phyloP scores from a whole-genome alignment of 2,113 vertebrate species.

The Myrmecobius fasciatus region DNA sequence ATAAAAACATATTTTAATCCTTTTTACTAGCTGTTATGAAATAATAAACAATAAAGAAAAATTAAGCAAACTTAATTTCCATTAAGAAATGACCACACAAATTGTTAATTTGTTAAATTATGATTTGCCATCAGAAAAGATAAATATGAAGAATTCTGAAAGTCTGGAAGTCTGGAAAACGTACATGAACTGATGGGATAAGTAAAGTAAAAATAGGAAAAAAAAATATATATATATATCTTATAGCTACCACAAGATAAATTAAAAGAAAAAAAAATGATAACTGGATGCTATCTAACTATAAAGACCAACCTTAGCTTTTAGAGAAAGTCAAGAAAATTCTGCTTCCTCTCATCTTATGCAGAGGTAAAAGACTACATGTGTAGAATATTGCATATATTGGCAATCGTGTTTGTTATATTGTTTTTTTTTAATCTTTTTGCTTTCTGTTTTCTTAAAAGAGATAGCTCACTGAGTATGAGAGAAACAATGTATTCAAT shows the following conservation, averaged over 20 bases:
- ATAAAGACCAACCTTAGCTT: background rate
- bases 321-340: background rate
- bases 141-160: background rate
- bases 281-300: background rate
- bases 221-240: too few species aligned
- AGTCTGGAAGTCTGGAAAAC: background rate
- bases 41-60: background rate
- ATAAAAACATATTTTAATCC: background rate
- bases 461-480: background rate
- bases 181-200: background rate
- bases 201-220: background rate
- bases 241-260: background rate
- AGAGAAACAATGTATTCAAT: background rate
- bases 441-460: background rate
- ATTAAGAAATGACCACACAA: background rate
- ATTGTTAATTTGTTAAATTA: background rate
- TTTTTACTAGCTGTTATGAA: background rate
- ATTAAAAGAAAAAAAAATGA: background rate
- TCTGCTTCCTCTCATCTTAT: background rate
- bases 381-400: background rate
- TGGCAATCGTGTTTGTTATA: background rate
- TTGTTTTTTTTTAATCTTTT: background rate
- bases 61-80: background rate
- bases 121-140: background rate
- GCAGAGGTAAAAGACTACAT: background rate